These are phyloP conservation scores for Takifugu bimaculatus DNA, from an alignment of 2,113 vertebrate genomes.

Conservation along the genomic window DNA sequence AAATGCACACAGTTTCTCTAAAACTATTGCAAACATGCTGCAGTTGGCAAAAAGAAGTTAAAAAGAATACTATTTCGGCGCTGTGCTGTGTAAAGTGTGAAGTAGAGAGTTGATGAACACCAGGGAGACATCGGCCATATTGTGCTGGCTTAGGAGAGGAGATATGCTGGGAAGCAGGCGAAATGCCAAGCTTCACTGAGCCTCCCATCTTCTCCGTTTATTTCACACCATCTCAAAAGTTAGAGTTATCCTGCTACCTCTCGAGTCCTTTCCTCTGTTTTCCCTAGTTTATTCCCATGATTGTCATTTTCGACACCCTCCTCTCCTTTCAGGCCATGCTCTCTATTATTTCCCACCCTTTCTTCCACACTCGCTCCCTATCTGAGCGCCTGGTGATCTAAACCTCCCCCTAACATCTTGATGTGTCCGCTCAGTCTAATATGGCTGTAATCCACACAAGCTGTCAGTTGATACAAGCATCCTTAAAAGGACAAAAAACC, in stretches of 20 bases:
- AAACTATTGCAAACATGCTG: slow-evolving; percentile 53
- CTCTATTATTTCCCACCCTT: background rate
- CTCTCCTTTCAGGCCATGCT: slow-evolving; percentile 17
- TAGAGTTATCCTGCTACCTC: slow-evolving; percentile 1
- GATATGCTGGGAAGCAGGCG: slow-evolving; percentile 70
- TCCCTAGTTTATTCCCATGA: background rate
- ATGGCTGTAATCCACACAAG: slow-evolving; percentile 81
- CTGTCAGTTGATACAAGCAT: slow-evolving; percentile 81
- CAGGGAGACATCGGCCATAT: slow-evolving; percentile 71
- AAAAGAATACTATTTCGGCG: slow-evolving; percentile 58
- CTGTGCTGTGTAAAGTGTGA: slow-evolving; percentile 28
- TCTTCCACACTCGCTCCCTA: slow-evolving; percentile 19
- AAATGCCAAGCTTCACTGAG: slow-evolving; percentile 55
- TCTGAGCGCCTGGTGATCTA: slow-evolving; percentile 64
- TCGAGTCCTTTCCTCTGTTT: background rate
- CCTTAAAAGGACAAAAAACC: slow-evolving; percentile 68
- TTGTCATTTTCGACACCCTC: background rate
- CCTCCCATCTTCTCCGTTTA: slow-evolving; percentile 18
- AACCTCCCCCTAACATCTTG: slow-evolving; percentile 77
- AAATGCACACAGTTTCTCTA: slow-evolving; percentile 37
- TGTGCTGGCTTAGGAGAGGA: slow-evolving; percentile 69
- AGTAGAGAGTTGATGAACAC: slow-evolving; percentile 50
- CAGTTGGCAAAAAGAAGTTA: slow-evolving; percentile 64
- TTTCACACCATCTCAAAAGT: slow-evolving; percentile 19
- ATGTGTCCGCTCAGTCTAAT: slow-evolving; percentile 76